Percentiles rank a stretch among this genome's conserved stretches.
Evolutionary conservation across 2,888 invertebrate species (phyloP).

Genomic region (Allygus modestus): DNA sequence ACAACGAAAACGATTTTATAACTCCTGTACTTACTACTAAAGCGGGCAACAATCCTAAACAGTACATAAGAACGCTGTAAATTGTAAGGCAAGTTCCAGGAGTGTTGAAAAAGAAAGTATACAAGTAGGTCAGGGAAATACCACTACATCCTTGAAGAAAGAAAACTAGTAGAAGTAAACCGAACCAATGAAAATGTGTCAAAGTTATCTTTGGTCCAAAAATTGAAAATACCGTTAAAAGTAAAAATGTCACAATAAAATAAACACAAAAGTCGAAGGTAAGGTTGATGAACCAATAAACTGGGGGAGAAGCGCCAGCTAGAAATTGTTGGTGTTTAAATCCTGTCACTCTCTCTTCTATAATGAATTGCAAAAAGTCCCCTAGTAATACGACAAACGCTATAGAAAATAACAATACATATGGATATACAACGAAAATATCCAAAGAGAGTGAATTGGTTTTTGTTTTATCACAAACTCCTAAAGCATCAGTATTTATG

Average conservation of each 20-base stretch:
- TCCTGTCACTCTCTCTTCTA: slow-evolving; percentile 83
- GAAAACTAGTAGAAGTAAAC: neutral
- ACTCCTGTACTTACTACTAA: neutral
- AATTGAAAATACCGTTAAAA: neutral
- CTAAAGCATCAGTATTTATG: neutral
- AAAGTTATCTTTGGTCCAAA: neutral
- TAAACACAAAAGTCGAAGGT: slow-evolving; percentile 77
- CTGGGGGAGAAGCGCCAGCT: slow-evolving; percentile 83
- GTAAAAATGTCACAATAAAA: neutral
- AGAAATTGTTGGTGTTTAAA: slow-evolving; percentile 89
- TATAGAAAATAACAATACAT: neutral
- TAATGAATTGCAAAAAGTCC: slow-evolving; percentile 74
- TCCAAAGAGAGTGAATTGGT: neutral
- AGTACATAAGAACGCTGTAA: neutral
- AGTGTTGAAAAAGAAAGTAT: neutral
- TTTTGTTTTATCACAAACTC: neutral
- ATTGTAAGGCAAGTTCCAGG: neutral
- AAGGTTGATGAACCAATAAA: slow-evolving; percentile 86
- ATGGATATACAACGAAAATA: neutral
- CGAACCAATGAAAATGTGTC: neutral
- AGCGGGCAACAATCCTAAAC: slow-evolving; percentile 6
- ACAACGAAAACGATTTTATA: neutral
- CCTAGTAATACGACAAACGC: neutral
- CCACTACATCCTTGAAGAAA: neutral
- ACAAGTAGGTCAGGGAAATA: neutral